Percentiles rank a stretch among this genome's conserved stretches.
Conservation (phyloP, 2,797 vertebrate genomes). For the Antrozous pallidus region DNA sequence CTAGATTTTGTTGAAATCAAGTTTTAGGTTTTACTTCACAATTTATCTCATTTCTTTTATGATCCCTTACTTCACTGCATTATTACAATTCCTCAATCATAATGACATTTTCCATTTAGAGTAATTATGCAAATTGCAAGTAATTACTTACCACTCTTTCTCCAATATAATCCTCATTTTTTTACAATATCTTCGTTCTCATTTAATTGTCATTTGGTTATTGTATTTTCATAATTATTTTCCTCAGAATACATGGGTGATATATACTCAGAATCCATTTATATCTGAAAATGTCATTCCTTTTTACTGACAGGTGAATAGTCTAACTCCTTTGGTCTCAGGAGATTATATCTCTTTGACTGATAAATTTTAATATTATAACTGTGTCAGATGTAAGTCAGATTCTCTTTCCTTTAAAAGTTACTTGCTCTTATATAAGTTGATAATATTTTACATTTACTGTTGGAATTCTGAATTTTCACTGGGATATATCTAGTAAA, state of each 20-base stretch:
- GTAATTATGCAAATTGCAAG: neutral
- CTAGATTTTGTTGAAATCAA: slow-evolving; percentile 12
- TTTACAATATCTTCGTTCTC: neutral
- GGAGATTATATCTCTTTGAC: slow-evolving; percentile 12
- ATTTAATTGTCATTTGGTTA: neutral
- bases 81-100: neutral
- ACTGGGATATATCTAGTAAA: slow-evolving; percentile 42
- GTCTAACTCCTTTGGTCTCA: neutral
- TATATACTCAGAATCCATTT: neutral
- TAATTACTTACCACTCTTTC: neutral
- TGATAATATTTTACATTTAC: slow-evolving; percentile 56
- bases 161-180: neutral
- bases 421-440: slow-evolving; percentile 2
- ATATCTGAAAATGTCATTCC: neutral
- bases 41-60: slow-evolving; percentile 7
- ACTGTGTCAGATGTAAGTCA: neutral
- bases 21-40: neutral
- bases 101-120: neutral
- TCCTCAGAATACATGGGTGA: neutral
- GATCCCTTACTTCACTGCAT: neutral
- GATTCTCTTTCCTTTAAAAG: slow-evolving; percentile 33
- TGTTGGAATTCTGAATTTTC: slow-evolving; percentile 49
- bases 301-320: neutral
- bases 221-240: slow-evolving; percentile 8
- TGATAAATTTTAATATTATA: slow-evolving; percentile 40